phyloP scores from a whole-genome alignment of 2,888 invertebrate species.

The Cephus sareptanus region DNA sequence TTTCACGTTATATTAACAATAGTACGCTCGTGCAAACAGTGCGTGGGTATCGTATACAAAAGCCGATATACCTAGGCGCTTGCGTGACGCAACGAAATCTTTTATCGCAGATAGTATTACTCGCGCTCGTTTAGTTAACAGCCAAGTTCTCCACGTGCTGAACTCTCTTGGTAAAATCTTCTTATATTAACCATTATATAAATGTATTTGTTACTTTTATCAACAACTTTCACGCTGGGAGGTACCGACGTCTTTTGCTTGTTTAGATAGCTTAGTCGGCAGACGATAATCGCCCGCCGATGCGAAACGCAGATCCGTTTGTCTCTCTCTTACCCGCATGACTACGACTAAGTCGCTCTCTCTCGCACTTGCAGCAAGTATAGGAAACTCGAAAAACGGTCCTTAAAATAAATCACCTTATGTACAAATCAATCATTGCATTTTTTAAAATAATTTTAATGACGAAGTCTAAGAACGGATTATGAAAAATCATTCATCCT shows the following conservation, averaged over 20 bases:
- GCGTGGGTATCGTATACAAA: neutral
- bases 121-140: neutral
- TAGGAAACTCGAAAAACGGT: neutral
- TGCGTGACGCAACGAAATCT: slow-evolving; percentile 4
- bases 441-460: neutral
- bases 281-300: neutral
- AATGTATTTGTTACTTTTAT: neutral
- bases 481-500: neutral
- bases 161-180: neutral
- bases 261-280: neutral
- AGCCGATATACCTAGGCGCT: neutral
- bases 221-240: neutral
- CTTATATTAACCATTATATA: neutral
- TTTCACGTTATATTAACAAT: neutral
- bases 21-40: neutral
- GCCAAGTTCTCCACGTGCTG: neutral
- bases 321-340: neutral
- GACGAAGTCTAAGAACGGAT: neutral
- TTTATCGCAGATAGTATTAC: neutral
- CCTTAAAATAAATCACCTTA: neutral
- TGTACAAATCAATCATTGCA: too few relatives aligned
- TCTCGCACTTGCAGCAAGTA: neutral
- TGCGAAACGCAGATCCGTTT: neutral
- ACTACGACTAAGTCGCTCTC: neutral
- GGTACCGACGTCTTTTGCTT: neutral